These are phyloP conservation scores for Euzetes globulus DNA, from an alignment of 2,888 invertebrate species.

Conservation along the genomic window DNA sequence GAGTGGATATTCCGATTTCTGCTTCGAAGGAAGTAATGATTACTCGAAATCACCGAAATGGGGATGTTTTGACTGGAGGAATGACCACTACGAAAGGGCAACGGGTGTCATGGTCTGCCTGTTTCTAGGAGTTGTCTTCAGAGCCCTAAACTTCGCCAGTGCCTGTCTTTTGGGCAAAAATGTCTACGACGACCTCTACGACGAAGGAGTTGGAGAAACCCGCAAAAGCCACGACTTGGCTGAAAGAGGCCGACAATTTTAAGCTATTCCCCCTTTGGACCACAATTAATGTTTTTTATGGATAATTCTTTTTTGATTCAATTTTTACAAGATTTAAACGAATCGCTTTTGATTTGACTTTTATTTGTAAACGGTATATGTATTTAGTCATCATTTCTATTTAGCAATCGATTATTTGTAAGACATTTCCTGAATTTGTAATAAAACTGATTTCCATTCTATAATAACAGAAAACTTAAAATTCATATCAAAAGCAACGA, in stretches of 20 bases:
- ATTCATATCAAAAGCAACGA: too few species aligned
- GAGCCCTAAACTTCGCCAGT: slow-evolving; percentile 29
- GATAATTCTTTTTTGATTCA: too few species aligned
- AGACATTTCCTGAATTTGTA: too few species aligned
- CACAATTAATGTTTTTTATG: too few species aligned
- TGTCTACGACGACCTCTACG: slow-evolving; percentile 25
- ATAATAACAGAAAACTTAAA: too few species aligned
- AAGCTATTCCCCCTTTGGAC: too few species aligned
- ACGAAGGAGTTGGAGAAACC: not conserved
- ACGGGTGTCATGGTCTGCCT: slow-evolving; percentile 29
- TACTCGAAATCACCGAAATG: slow-evolving; percentile 18
- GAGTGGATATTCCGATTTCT: slow-evolving; percentile 19
- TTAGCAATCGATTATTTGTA: too few species aligned
- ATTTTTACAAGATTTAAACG: too few species aligned
- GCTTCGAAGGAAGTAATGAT: slow-evolving; percentile 10
- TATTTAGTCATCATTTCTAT: too few species aligned
- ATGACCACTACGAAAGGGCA: slow-evolving; percentile 15
- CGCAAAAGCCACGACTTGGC: not conserved
- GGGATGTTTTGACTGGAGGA: slow-evolving; percentile 34
- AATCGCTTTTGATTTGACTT: too few species aligned
- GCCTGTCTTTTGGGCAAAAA: slow-evolving; percentile 26
- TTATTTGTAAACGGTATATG: too few species aligned
- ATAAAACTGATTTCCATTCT: too few species aligned
- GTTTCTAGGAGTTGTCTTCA: slow-evolving; percentile 5
- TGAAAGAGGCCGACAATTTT: not conserved